Evolutionary conservation across 2,113 vertebrate species (phyloP).

Genomic region (Blennius ocellaris): DNA sequence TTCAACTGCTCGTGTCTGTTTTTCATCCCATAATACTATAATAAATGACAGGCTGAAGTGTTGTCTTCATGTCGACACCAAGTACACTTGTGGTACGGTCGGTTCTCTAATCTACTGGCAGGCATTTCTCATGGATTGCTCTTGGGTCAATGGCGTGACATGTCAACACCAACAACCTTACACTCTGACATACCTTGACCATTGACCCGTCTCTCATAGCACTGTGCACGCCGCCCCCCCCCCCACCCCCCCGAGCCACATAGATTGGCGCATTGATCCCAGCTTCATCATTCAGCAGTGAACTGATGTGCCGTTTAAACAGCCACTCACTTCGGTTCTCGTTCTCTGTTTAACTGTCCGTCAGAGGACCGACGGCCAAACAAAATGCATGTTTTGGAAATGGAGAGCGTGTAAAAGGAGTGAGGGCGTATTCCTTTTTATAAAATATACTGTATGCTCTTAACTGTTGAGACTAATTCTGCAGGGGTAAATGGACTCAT

Average conservation of each 20-base stretch:
- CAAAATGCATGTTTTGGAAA: background rate
- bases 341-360: conserved; percentile 7
- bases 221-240: conserved; percentile 50
- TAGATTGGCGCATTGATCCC: conserved; percentile 61
- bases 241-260: conserved; percentile 58
- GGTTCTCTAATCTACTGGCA: background rate
- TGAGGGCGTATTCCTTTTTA: no score
- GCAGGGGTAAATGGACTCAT: background rate
- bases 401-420: no score
- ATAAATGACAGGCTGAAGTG: conserved; percentile 3
- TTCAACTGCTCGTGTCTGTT: conserved; percentile 5
- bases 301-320: conserved; percentile 50
- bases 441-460: background rate
- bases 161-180: conserved; percentile 56
- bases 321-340: conserved; percentile 25
- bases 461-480: background rate
- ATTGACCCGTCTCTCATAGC: conserved; percentile 41
- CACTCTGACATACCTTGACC: conserved; percentile 51
- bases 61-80: conserved; percentile 8
- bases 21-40: background rate
- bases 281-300: conserved; percentile 20
- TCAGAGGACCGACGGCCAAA: conserved; percentile 8
- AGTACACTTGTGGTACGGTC: background rate
- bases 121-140: conserved; percentile 23
- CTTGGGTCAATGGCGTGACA: background rate